Conservation (phyloP, 2,888 invertebrate species). For the Synergus itoensis region DNA sequence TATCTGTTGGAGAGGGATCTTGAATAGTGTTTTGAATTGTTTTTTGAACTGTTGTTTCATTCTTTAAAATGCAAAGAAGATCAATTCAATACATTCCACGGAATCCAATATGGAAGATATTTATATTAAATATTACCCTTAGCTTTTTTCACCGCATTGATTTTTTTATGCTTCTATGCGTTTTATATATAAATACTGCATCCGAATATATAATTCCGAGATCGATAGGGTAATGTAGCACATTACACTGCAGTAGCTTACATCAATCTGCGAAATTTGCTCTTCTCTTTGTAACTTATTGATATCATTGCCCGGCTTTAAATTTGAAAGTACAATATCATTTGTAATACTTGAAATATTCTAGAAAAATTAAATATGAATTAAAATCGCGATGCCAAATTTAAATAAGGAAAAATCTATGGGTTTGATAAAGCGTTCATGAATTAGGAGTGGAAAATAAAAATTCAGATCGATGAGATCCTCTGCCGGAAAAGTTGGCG, state of each 20-base stretch:
- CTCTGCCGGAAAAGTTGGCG: neutral
- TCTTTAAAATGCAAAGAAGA: neutral
- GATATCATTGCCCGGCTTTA: neutral
- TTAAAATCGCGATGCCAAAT: no score
- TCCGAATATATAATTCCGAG: conserved; percentile 27
- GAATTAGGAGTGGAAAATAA: neutral
- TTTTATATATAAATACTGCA: conserved; percentile 33
- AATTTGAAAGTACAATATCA: neutral
- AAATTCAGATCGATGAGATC: neutral
- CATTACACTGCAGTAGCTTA: conserved; percentile 28
- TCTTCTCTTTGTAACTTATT: neutral
- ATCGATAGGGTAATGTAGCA: conserved; percentile 39
- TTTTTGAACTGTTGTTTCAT: neutral
- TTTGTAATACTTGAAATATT: no score
- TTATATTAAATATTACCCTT: neutral
- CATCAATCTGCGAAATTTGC: conserved; percentile 11
- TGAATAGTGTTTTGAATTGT: no score
- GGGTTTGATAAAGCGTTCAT: neutral
- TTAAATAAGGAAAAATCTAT: neutral
- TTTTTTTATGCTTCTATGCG: conserved; percentile 21
- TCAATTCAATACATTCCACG: neutral
- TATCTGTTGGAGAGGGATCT: no score
- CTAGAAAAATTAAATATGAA: no score
- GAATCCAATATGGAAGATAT: neutral
- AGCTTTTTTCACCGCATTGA: neutral